Evolutionary conservation across 37 sponge, comb jelly and placozoan genomes (phyloP).

Genomic region (Chondrilla cf. caribensis): DNA sequence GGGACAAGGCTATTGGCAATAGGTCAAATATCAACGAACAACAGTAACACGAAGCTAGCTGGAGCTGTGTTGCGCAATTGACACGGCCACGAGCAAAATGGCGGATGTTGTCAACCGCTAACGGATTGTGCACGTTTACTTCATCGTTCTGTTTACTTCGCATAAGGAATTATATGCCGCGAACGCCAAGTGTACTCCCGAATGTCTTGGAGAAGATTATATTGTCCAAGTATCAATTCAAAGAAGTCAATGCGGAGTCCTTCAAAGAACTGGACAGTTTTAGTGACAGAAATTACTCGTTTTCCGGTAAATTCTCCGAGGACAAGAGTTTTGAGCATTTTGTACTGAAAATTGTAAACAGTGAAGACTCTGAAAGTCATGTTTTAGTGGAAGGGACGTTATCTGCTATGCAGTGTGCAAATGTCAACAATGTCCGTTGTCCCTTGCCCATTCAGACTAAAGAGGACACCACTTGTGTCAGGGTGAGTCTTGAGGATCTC

Average conservation of each 20-base stretch:
- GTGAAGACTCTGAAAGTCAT: neutral
- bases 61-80: no score
- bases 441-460: neutral
- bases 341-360: conserved; percentile 5
- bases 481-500: neutral
- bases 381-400: neutral
- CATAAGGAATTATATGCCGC: no score
- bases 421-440: neutral
- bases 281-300: conserved; percentile 1
- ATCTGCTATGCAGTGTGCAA: neutral
- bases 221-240: neutral
- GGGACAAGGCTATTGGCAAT: no score
- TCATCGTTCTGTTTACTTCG: no score
- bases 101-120: no score
- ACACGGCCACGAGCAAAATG: no score
- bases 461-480: neutral
- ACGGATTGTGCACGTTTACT: no score
- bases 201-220: no score
- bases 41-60: no score
- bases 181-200: no score
- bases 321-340: neutral
- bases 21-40: no score
- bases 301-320: neutral
- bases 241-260: neutral
- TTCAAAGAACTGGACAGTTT: neutral